Conservation (phyloP, 2,113 vertebrate species). For the Mohoua ochrocephala region DNA sequence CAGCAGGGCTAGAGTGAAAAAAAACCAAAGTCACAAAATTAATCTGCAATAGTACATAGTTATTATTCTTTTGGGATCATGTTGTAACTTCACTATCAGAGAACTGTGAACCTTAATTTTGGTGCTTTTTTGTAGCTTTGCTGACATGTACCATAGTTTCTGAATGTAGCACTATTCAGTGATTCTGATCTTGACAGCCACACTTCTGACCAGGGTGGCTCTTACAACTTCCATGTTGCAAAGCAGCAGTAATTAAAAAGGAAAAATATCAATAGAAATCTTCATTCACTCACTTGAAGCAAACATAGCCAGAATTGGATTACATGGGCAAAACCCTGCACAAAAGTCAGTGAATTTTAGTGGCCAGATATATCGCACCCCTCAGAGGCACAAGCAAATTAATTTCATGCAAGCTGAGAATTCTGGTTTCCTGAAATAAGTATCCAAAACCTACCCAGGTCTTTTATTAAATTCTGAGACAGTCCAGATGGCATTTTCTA, state of each 20-base stretch:
- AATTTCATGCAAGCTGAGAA: neutral
- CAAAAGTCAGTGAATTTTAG: neutral
- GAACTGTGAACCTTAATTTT: neutral
- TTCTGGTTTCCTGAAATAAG: neutral
- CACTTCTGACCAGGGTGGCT: neutral
- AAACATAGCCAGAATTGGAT: neutral
- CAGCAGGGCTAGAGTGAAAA: slow-evolving; percentile 80
- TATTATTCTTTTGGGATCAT: neutral
- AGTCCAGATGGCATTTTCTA: neutral
- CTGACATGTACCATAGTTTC: neutral
- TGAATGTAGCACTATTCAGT: neutral
- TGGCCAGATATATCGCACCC: neutral
- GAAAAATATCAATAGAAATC: neutral
- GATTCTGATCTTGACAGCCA: neutral
- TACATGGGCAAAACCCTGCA: neutral
- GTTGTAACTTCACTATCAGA: neutral
- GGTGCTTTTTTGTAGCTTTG: neutral
- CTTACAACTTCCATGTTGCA: neutral
- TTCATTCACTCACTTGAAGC: neutral
- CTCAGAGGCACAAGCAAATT: neutral
- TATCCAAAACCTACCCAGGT: neutral
- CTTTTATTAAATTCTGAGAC: neutral
- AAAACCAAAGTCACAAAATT: neutral
- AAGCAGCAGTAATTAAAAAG: neutral
- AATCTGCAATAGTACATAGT: neutral